A percentile compares a stretch with the other conserved stretches of the same genome.
These are phyloP conservation scores for Propithecus deckenii DNA, from an alignment of 2,797 vertebrate species.

Conservation along the genomic window DNA sequence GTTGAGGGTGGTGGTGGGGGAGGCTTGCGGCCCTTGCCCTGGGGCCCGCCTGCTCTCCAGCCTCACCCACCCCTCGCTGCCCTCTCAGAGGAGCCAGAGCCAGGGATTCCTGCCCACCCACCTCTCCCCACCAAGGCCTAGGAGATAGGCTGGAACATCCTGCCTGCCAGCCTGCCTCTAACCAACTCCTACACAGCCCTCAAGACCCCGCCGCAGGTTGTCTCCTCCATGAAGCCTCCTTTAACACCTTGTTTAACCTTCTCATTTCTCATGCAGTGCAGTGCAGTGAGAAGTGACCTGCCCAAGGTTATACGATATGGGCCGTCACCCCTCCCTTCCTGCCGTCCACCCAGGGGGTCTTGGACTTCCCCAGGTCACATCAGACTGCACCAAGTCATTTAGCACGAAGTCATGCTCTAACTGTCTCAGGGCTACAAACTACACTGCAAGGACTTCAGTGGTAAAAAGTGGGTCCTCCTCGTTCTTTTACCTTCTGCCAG, in stretches of 20 bases:
- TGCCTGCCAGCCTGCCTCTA: neutral
- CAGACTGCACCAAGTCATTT: neutral
- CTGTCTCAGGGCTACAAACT: neutral
- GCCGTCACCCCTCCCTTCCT: neutral
- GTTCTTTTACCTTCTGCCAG: neutral
- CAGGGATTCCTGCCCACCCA: neutral
- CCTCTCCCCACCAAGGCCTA: neutral
- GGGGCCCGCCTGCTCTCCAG: neutral
- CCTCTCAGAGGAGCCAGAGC: neutral
- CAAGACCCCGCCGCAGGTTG: neutral
- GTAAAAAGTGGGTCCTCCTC: neutral
- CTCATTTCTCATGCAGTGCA: neutral
- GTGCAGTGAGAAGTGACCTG: neutral
- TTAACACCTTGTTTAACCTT: neutral
- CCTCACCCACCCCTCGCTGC: neutral
- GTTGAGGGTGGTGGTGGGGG: neutral
- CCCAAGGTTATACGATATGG: neutral
- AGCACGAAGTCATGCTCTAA: neutral
- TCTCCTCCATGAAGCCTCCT: neutral
- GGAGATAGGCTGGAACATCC: neutral
- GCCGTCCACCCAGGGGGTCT: neutral
- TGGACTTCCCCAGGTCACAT: neutral
- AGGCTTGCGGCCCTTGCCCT: neutral
- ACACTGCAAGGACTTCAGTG: fast-evolving
- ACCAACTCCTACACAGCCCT: neutral